Evolutionary conservation across 2,888 invertebrate species (phyloP), one percentile per base, ranked within the genome.

Genomic region (Notodonta dromedarius): DNA sequence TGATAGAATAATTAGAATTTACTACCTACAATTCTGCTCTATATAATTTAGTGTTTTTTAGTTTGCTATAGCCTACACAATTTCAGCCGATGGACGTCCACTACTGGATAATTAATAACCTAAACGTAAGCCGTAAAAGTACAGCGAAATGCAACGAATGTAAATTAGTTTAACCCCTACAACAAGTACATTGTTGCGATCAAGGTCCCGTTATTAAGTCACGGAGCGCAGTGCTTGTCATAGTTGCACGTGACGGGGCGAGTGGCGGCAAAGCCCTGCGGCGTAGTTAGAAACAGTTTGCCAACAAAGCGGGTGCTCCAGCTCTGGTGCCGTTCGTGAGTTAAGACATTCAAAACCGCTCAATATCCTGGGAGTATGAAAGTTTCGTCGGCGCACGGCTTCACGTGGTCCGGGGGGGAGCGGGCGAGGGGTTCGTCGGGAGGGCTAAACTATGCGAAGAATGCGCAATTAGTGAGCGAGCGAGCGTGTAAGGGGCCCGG

Each of bases 391-490:
- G 91, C 90, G 90, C 92, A 91, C 91, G 91, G 91, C 89, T 93
- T 93, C 91, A 93, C 90, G 91, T 92, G 93, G 91, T 93, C 91
- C 90, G 89, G 91, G 90, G 87, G 74, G 89, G 83, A 91, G 89
- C 83, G 83, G 89, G 91, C 89, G 93, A 87, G 90, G 94, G 94
- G 94, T 86, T 85, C 92, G 94, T 91, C 92, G 91, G 94, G 95
- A 95, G 95, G 95, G 95, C 96, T 96, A 96, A 97, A 97, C 97
- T 97, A 97, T 97, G 97, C 97, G 96, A 97, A 97, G 97, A 97
- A 97, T 97, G 97, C 97, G 97, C 97, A 97, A 97, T 98, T 97
- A 97, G 97, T 97, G 97, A 96, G 95, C 96, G 95, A 95, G 95
- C 95, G 95, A 94, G 95, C 94, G 94, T 94, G 94, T 94, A 94